Base-by-base conservation (phyloP, 2,113 vertebrate genomes). In the Upupa epops region DNA sequence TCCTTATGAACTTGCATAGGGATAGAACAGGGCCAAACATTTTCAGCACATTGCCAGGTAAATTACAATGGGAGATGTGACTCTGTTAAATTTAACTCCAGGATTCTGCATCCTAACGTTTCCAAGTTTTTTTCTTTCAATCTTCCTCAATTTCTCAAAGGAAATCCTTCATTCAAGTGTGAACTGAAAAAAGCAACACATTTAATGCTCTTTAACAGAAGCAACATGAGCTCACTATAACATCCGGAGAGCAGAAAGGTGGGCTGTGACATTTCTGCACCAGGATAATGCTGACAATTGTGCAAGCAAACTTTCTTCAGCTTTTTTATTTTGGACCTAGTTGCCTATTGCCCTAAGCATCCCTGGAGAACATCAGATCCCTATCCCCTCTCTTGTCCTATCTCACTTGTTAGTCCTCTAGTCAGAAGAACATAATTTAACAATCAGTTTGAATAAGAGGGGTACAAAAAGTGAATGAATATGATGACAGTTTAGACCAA, bases 1-100 rank as follows among this genome's bases (percentile, higher is more conserved):
- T 96, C 73, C 54, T 76, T 89, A 48, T 94, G 94, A 96, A 95
- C 91, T 60, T 85, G 83, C 77, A 37, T 71, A 93, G 92, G 51
- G 59, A 87, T 52, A 94, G 68, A 95, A 90, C 28, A 89, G 68
- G 87, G 85, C 91, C 83, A 94, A 86, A 94, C 73, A 68, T 78
- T 94, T 91, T 88, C 66, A 75, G 60, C 40, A 26, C 32, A 91
- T 84, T 86, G 93, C 66, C 42, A 84, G 88, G 51, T 75, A 87
- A 61, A 73, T 78, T 92, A 76, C 56, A 85, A 88, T 20, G 80
- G 71, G 24, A 91, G 36, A 46, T 29, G 20, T 51, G 49, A 63
- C n/a, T 49, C 37, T 68, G 22, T 86, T 88, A 42, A 75, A 48
- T 28, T 73, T 83, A 69, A 63, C 40, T 64, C 37, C 12, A 45